Evolutionary conservation across 2,113 vertebrate genomes (phyloP).

Genomic region (Oncorhynchus clarkii): DNA sequence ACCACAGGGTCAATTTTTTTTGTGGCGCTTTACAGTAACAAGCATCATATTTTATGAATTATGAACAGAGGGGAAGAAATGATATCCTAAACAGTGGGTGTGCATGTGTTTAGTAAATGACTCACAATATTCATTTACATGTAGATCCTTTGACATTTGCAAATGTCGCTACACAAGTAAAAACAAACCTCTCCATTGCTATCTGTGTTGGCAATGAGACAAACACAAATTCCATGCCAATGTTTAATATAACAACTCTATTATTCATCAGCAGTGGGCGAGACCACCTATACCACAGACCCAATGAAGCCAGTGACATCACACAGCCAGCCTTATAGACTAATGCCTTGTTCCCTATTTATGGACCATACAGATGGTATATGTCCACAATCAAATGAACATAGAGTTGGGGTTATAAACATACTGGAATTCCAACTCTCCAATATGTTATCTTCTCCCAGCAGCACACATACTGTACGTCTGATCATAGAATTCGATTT

Average conservation of each 20-base stretch:
- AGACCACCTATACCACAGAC: slow-evolving; percentile 45
- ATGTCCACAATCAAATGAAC: neutral
- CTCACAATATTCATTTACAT: slow-evolving; percentile 3
- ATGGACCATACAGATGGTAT: no score
- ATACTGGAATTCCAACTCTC: neutral
- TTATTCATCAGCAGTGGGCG: slow-evolving; percentile 60
- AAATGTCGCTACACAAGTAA: slow-evolving; percentile 21
- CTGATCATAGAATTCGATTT: no score
- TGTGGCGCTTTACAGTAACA: slow-evolving; percentile 8
- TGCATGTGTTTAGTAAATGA: slow-evolving; percentile 12
- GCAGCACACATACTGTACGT: neutral
- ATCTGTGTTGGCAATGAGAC: slow-evolving; percentile 18
- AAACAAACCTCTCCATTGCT: slow-evolving; percentile 20
- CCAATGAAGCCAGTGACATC: neutral
- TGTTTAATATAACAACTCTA: slow-evolving; percentile 39
- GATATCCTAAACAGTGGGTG: slow-evolving; percentile 15
- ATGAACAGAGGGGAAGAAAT: neutral
- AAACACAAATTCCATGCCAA: slow-evolving; percentile 27
- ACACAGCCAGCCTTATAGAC: slow-evolving; percentile 2
- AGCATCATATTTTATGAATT: neutral
- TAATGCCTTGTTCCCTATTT: slow-evolving; percentile 25
- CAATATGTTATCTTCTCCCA: neutral
- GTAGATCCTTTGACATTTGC: slow-evolving; percentile 33
- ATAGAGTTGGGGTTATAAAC: neutral
- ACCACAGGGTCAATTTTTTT: neutral